Conservation (phyloP, 2,888 invertebrate species). For the Caenorhabditis sp. region DNA sequence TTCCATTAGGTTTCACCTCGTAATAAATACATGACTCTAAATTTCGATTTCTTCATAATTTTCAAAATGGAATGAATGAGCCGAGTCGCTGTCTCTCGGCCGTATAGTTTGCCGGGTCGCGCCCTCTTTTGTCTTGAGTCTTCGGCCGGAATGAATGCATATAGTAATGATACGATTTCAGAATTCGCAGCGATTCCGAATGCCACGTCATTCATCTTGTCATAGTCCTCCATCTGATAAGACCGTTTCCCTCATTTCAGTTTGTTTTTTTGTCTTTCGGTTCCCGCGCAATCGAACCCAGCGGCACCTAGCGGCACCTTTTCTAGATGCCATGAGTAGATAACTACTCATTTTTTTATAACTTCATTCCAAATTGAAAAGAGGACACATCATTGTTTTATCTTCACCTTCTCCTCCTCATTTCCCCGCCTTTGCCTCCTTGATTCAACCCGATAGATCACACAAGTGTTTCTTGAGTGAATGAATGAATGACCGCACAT, state of each 20-base stretch:
- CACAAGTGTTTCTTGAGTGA: slow-evolving; percentile 50
- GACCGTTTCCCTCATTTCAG: neutral
- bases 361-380: too few relatives aligned
- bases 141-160: slow-evolving; percentile 22
- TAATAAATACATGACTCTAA: too few relatives aligned
- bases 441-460: slow-evolving; percentile 56
- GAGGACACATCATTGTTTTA: slow-evolving; percentile 26
- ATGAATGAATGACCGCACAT: slow-evolving; percentile 55
- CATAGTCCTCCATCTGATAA: neutral
- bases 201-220: slow-evolving; percentile 1
- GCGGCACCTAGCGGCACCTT: slow-evolving; percentile 34
- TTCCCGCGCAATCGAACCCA: slow-evolving; percentile 32
- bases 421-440: too few relatives aligned
- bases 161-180: slow-evolving; percentile 56
- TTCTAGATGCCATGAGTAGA: slow-evolving; percentile 36
- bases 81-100: too few relatives aligned
- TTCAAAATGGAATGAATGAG: too few relatives aligned
- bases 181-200: too few relatives aligned
- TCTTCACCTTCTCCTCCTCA: too few relatives aligned
- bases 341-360: slow-evolving; percentile 32
- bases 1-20: slow-evolving; percentile 44
- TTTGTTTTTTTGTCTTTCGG: slow-evolving; percentile 17
- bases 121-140: slow-evolving; percentile 46
- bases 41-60: too few relatives aligned
- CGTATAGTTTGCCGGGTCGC: slow-evolving; percentile 22